These are phyloP conservation scores for Megalopta genalis DNA, from an alignment of 1,140 invertebrate genomes.

Conservation along the genomic window DNA sequence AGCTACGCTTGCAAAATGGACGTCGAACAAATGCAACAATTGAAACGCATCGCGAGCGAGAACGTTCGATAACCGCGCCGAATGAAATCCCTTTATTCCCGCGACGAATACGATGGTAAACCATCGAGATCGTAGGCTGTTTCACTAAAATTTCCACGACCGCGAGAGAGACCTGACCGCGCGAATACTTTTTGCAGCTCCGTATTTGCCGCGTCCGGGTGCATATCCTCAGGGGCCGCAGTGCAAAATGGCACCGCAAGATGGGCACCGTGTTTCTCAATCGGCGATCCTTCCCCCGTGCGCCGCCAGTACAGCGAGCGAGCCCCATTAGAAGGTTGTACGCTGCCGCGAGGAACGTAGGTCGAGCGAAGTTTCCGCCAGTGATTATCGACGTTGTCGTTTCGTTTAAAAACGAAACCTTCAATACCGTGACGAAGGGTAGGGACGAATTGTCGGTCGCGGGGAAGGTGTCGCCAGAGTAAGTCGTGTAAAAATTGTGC, in stretches of 20 bases:
- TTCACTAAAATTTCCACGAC: too few relatives aligned
- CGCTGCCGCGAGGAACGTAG: background rate
- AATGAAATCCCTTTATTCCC: too few relatives aligned
- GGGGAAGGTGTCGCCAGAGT: background rate
- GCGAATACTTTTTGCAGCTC: too few relatives aligned
- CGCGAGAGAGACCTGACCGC: too few relatives aligned
- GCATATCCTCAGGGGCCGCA: background rate
- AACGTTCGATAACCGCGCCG: too few relatives aligned
- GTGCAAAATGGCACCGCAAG: background rate
- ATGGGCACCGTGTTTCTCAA: background rate
- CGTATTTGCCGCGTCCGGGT: too few relatives aligned
- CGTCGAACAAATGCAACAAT: too few relatives aligned
- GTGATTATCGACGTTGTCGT: background rate
- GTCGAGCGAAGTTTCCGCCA: background rate
- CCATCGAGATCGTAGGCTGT: too few relatives aligned
- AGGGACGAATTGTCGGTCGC: background rate
- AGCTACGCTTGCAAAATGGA: too few relatives aligned
- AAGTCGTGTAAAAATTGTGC: conserved; percentile 25
- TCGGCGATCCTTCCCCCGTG: background rate
- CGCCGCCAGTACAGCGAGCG: background rate
- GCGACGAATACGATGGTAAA: too few relatives aligned
- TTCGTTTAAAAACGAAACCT: background rate
- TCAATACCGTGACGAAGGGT: background rate
- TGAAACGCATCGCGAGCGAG: too few relatives aligned
- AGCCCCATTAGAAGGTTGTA: background rate